These are phyloP conservation scores for Pseudococcus viburni DNA, from an alignment of 2,888 invertebrate genomes.

Conservation along the genomic window DNA sequence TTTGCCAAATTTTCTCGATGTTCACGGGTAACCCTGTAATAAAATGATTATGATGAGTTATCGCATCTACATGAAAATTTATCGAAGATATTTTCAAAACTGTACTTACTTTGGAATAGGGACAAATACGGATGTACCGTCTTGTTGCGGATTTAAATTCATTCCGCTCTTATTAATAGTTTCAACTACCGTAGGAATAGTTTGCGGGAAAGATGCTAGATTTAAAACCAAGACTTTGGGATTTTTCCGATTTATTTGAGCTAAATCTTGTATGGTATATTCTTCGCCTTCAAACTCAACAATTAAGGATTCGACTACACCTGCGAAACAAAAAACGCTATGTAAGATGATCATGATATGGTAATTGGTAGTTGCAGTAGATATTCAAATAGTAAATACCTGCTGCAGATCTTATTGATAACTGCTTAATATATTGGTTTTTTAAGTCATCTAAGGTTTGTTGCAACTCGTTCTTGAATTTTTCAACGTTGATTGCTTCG, in stretches of 20 bases:
- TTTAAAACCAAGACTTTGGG: conserved; percentile 89
- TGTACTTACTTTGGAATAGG: conserved; percentile 85
- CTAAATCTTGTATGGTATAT: conserved; percentile 88
- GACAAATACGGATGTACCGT: conserved; percentile 90
- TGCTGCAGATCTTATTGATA: conserved; percentile 84
- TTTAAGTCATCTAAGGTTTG: conserved; percentile 81
- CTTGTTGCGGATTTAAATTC: conserved; percentile 95
- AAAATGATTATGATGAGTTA: neutral
- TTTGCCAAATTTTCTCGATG: conserved; percentile 90
- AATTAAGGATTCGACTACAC: conserved; percentile 83
- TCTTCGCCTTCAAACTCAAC: conserved; percentile 85
- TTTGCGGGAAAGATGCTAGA: conserved; percentile 88
- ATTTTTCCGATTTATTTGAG: conserved; percentile 88
- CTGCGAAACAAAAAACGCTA: conserved; percentile 70
- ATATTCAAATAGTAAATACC: conserved; percentile 71
- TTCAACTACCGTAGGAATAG: conserved; percentile 83
- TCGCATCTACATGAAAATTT: neutral
- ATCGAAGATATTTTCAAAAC: neutral
- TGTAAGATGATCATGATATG: neutral
- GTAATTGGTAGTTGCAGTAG: neutral
- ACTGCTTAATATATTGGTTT: conserved; percentile 83
- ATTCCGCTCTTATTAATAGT: conserved; percentile 86
- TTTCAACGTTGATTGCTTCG: conserved; percentile 80
- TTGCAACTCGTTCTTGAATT: conserved; percentile 79
- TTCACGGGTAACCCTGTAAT: conserved; percentile 86